Conservation (phyloP, 2,888 invertebrate species). For the Pristionchus fissidentatus region DNA sequence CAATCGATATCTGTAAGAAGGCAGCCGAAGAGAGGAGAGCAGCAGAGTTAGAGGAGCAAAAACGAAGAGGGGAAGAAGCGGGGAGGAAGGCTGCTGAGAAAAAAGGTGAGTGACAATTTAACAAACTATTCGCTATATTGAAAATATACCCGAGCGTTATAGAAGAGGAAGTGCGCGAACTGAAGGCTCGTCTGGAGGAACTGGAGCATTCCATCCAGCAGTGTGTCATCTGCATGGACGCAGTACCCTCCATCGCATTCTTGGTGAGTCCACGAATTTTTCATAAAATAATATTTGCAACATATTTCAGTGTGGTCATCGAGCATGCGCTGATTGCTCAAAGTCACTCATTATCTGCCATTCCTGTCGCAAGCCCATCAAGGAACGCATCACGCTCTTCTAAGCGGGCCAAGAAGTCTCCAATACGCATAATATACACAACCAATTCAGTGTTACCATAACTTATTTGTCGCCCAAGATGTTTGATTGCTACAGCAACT, state of each 20-base stretch:
- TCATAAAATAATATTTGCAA: no score
- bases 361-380: constrained; percentile 46
- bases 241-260: constrained; percentile 35
- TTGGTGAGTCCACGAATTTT: neutral
- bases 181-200: constrained; percentile 46
- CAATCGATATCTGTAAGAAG: constrained; percentile 28
- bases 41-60: constrained; percentile 41
- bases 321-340: constrained; percentile 42
- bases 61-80: constrained; percentile 33
- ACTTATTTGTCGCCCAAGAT: neutral
- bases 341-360: constrained; percentile 38
- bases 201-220: constrained; percentile 44
- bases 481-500: no score
- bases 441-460: constrained; percentile 19
- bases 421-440: neutral
- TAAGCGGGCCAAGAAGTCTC: neutral
- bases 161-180: constrained; percentile 31
- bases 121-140: no score
- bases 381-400: constrained; percentile 40
- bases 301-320: constrained; percentile 46
- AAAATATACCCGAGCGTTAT: no score
- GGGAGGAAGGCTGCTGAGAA: constrained; percentile 36
- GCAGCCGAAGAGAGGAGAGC: constrained; percentile 33
- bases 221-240: constrained; percentile 49
- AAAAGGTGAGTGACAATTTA: constrained; percentile 16